Conservation (phyloP, 2,888 invertebrate genomes). For the Macrosiphum euphorbiae region DNA sequence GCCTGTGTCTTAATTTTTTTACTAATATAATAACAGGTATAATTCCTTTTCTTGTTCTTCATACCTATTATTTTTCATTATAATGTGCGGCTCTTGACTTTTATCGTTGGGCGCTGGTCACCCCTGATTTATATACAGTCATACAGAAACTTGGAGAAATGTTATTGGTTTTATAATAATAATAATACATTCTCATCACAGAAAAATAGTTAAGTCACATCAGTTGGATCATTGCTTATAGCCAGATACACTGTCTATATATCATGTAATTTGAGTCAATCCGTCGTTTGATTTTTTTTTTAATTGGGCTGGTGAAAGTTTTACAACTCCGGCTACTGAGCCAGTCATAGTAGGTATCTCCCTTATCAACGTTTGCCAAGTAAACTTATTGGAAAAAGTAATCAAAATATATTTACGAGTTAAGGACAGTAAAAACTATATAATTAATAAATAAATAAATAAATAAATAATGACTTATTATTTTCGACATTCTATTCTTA, state of each 20-base stretch:
- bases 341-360: background rate
- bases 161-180: background rate
- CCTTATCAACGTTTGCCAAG: background rate
- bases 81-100: no score
- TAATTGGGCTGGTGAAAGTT: background rate
- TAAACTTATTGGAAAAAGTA: background rate
- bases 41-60: no score
- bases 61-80: no score
- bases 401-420: background rate
- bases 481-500: background rate
- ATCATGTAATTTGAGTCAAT: background rate
- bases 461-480: background rate
- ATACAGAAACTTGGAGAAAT: background rate
- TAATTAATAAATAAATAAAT: background rate
- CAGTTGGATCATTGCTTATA: background rate
- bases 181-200: background rate
- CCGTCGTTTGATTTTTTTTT: background rate
- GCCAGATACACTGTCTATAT: background rate
- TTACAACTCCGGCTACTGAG: background rate
- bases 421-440: background rate
- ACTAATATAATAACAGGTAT: no score
- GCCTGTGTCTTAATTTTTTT: no score
- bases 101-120: no score
- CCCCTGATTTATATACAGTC: no score
- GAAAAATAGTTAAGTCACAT: background rate